Base-by-base conservation (phyloP, 2,113 vertebrate species). In the Rynchops niger region DNA sequence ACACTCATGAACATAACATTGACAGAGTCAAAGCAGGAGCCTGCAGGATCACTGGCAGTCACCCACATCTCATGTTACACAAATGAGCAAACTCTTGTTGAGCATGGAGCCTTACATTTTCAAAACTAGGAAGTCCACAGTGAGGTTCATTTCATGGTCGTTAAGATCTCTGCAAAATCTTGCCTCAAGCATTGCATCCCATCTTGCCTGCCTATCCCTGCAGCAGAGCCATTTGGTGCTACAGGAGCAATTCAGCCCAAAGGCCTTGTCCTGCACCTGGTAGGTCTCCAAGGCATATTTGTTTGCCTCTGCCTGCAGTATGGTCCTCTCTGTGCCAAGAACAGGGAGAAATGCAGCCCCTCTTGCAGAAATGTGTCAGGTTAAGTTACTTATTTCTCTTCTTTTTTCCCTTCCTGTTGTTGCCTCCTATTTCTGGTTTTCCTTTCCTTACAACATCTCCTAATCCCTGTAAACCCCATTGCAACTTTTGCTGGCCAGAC, bases 281-380 rank as follows among this genome's bases (percentile, higher is more conserved):
- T 14, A 67, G 29, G 23, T 12, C n/a, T 85, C 26, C 4, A 9
- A 81, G 15, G 6, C 9, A 6, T 55, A 30, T 50, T 55, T 66
- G 12, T 45, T 63, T 86, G 38, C 30, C 7, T 40, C 26, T 83
- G 11, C 17, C 21, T 2, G 30, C 21, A 65, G 29, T 19, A 62
- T 1, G 0, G 5, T 72, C 7, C 36, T 50, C 42, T 12, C 12
- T 29, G 22, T 3, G 2, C 9, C 0, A 1, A 87, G 67, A 91
- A 12, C 25, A 85, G 25, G 23, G 16, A 61, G 25, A 72, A 85
- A 80, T 1, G 0, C 16, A 67, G n/a, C 7, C 8, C 3, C 10
- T 74, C 34, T 71, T 85, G 34, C 59, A 80, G 66, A 90, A 56
- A 49, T 5, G 15, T 69, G 50, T 12, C 12, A 69, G 43, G 12